A percentile compares a stretch with the other conserved stretches of the same genome.
Conservation (phyloP, 64 coral and sea anemone genomes). For the Anthopleura sola region DNA sequence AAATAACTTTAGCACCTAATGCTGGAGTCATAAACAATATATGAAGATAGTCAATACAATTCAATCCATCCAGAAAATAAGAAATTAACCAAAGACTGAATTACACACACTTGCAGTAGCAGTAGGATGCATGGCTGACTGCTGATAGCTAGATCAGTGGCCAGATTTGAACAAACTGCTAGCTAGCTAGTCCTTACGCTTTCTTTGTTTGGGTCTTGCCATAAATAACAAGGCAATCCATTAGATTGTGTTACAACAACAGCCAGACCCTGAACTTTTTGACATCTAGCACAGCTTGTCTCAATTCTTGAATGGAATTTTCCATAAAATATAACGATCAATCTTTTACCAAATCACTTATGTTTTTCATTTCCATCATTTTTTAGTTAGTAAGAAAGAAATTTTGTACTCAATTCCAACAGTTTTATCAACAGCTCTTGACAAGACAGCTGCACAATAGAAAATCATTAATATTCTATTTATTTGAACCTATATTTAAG, state of each 20-base stretch:
- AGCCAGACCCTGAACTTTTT: background rate
- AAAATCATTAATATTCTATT: slow-evolving; percentile 10
- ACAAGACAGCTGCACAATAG: background rate
- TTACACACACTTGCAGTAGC: background rate
- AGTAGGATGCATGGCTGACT: background rate
- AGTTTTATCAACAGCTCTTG: background rate
- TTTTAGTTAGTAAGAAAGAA: background rate
- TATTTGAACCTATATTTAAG: background rate
- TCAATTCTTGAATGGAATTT: background rate
- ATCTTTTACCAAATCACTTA: background rate
- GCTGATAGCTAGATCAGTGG: too few relatives aligned
- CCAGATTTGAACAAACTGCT: background rate
- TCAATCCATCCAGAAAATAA: background rate
- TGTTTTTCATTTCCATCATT: background rate
- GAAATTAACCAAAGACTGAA: too few relatives aligned
- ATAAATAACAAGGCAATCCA: background rate
- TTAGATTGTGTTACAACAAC: background rate
- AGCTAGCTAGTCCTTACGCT: background rate
- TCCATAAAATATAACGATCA: background rate
- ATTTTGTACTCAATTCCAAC: background rate
- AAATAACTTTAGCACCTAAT: background rate
- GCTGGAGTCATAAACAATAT: background rate
- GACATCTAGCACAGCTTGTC: background rate
- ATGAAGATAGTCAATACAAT: background rate
- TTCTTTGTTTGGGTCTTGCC: background rate